Base-by-base conservation (phyloP, 2,888 invertebrate species). In the Monoplex corrugatus region DNA sequence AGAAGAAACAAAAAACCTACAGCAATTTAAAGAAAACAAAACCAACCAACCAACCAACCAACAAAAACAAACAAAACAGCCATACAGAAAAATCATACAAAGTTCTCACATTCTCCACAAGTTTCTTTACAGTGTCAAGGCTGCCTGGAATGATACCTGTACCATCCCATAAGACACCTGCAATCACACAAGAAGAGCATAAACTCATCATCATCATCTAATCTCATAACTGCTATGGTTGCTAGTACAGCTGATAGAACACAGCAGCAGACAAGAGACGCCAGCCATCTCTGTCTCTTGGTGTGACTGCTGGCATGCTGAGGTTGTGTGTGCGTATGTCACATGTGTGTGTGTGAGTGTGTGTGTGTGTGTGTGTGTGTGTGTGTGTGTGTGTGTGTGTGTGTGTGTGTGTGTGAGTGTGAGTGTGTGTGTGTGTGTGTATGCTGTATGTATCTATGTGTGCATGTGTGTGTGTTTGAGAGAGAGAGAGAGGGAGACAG, bases 121-220 rank as follows among this genome's bases (percentile, higher is more conserved):
- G 97, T 91, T 96, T 97, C 93, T 97, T 97, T 93, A 98, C 97
- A 1, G 97, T 97, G 91, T 97, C 97, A 10, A 97, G 97, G 75
- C 98, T 97, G 2, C 98, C 97, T 35, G 97, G 96, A 88, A 98
- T 97, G 0, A 97, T 96, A 92, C 97, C 97, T 93, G 97, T 97
- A 88, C 97, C 97, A 89, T 98, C 96, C 98, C 98, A 98, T 28
- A 98, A 95, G 0, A 98, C 98, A 82, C 90, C 90, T 91, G 86
- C 72, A 45, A 40, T 43, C 43, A n/a, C n/a, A n/a, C n/a, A n/a
- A n/a, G n/a, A n/a, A n/a, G n/a, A n/a, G n/a, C n/a, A n/a, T n/a
- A n/a, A n/a, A n/a, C n/a, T n/a, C n/a, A n/a, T n/a, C n/a, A n/a
- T n/a, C n/a, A n/a, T n/a, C n/a, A n/a, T n/a, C n/a, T n/a, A n/a